Percentiles rank a stretch among this genome's conserved stretches.
These are phyloP conservation scores for Tinea trinotella DNA, from an alignment of 2,888 invertebrate species.

Conservation along the genomic window DNA sequence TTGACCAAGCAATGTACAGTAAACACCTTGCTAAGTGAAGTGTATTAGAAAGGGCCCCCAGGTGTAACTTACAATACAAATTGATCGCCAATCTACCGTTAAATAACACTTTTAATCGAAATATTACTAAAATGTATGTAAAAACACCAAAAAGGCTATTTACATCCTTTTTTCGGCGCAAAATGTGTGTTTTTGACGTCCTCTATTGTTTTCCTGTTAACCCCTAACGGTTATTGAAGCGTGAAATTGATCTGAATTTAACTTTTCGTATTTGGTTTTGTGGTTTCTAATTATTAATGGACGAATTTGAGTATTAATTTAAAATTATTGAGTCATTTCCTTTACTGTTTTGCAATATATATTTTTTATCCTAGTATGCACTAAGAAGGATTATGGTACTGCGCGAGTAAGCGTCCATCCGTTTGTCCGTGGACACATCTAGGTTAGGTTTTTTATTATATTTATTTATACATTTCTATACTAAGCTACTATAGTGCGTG, in stretches of 20 bases:
- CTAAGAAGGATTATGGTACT: too few relatives aligned
- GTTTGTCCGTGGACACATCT: too few relatives aligned
- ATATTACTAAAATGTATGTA: conserved; percentile 13
- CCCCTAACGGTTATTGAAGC: neutral
- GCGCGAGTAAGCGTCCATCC: too few relatives aligned
- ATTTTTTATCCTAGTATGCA: too few relatives aligned
- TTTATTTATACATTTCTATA: too few relatives aligned
- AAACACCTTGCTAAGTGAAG: neutral
- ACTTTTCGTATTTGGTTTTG: conserved; percentile 7
- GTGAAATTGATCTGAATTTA: conserved; percentile 14
- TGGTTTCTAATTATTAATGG: neutral
- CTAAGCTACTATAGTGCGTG: too few relatives aligned
- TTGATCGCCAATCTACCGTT: conserved; percentile 29
- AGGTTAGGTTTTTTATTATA: too few relatives aligned
- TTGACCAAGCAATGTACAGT: neutral
- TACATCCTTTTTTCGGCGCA: too few relatives aligned
- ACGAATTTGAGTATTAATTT: neutral
- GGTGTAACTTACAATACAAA: conserved; percentile 27
- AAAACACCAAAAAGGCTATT: too few relatives aligned
- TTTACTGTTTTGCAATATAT: neutral
- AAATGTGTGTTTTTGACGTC: conserved; percentile 16
- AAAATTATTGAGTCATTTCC: neutral
- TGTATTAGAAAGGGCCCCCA: conserved; percentile 25
- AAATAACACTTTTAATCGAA: conserved; percentile 27
- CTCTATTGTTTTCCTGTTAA: neutral